Base-by-base conservation (phyloP, 2,888 invertebrate genomes). In the Epiblema foenella region DNA sequence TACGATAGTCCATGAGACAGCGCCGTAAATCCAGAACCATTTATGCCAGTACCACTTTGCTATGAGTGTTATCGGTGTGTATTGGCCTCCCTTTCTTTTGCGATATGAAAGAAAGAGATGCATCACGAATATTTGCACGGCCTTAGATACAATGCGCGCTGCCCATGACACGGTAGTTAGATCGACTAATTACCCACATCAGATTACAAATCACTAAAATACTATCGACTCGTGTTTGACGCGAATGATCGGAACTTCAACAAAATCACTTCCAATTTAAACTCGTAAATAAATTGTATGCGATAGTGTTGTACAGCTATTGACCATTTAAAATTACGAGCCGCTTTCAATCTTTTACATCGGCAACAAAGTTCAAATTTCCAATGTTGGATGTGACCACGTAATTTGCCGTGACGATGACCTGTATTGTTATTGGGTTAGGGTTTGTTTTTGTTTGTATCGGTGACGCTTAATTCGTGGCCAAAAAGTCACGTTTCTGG, bases 401-500 rank as follows among this genome's bases (percentile, higher is more conserved):
- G 17, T 51, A n/a, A 49, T 62, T 57, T 71, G 66, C 66, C 10
- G 20, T 37, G 5, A 12, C 9, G 11, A 9, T 46, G 12, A n/a
- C 11, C 62, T 52, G 39, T 73, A 57, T 67, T 33, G 60, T 17
- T 42, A n/a, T 29, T 10, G 12, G 5, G 3, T 42, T 70, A 73
- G 37, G 11, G 67, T 51, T 17, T n/a, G 49, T 54, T 67, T 70
- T 70, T 39, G 73, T 37, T 42, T 46, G 63, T 54, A 24, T 52
- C 17, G 1, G 33, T 12, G 33, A 20, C 11, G 11, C 12, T 2
- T 11, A 39, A 10, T 17, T 9, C 15, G 20, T 60, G 18, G 68
- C 60, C 59, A 64, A 63, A 59, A 54, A 72, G 78, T 77, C 77
- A 78, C 77, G 78, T 77, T 75, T 73, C 69, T 56, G 37, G 72